Percentiles rank a stretch among this genome's conserved stretches.
These are phyloP conservation scores for Eupleurogrammus muticus DNA, from an alignment of 2,797 vertebrate genomes.

Conservation along the genomic window DNA sequence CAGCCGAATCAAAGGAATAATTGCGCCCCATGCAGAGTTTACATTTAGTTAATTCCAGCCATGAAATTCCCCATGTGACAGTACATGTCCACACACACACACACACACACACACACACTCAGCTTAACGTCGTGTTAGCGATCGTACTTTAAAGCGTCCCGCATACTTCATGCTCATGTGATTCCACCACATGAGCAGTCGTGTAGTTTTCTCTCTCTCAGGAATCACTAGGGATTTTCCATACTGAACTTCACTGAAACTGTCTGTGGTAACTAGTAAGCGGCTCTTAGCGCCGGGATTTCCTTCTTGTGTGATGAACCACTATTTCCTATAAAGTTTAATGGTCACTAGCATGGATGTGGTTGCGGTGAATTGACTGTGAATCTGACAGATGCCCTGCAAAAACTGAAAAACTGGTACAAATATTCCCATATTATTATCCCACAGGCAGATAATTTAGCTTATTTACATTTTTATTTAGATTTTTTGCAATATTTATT, in stretches of 20 bases:
- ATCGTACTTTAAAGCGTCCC: not conserved
- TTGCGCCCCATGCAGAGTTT: slow-evolving; percentile 11
- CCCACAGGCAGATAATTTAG: no score
- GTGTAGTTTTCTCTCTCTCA: slow-evolving; percentile 6
- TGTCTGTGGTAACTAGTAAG: not conserved
- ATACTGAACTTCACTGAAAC: not conserved
- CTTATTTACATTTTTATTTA: no score
- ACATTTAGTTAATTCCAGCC: slow-evolving; percentile 2
- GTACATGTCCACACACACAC: no score
- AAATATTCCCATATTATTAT: no score
- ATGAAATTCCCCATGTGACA: slow-evolving; percentile 13
- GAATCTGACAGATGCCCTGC: no score
- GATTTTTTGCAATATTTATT: no score
- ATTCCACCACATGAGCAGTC: slow-evolving; percentile 17
- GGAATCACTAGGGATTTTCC: slow-evolving; percentile 26
- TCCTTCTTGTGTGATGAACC: not conserved
- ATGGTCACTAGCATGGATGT: not conserved
- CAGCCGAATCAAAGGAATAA: slow-evolving; percentile 35
- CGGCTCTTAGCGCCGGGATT: not conserved
- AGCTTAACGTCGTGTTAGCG: not conserved
- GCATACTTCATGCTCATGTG: slow-evolving; percentile 20
- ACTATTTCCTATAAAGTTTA: not conserved
- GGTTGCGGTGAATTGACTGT: not conserved
- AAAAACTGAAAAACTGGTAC: no score
- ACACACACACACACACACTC: no score